A percentile compares a stretch with the other conserved stretches of the same genome.
Evolutionary conservation across 2,113 vertebrate genomes (phyloP).

Genomic region (Natator depressus): DNA sequence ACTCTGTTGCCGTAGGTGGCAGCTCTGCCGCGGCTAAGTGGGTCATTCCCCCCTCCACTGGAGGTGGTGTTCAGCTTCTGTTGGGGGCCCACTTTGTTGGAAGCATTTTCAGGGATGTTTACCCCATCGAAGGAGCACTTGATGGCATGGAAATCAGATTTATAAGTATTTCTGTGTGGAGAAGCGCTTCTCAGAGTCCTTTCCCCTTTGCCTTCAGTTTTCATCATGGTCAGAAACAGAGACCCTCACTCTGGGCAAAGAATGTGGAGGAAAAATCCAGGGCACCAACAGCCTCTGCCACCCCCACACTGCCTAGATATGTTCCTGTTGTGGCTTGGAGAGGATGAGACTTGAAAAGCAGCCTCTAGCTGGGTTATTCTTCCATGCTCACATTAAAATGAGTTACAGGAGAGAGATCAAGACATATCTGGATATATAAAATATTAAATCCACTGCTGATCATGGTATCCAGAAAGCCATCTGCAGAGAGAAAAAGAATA

Average conservation of each 20-base stretch:
- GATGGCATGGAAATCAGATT: slow-evolving; percentile 92
- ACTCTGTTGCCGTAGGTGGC: slow-evolving; percentile 88
- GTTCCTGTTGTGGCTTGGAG: neutral
- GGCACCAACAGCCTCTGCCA: slow-evolving; percentile 37
- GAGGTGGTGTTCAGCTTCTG: slow-evolving; percentile 79
- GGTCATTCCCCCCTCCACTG: slow-evolving; percentile 84
- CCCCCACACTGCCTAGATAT: neutral
- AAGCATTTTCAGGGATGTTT: slow-evolving; percentile 76
- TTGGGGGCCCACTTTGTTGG: slow-evolving; percentile 67
- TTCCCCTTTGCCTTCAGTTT: slow-evolving; percentile 90
- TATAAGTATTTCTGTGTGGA: slow-evolving; percentile 93
- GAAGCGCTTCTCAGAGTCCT: slow-evolving; percentile 91
- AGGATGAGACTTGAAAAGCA: neutral
- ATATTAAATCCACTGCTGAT: neutral
- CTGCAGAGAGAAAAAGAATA: slow-evolving; percentile 48
- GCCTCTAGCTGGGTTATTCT: slow-evolving; percentile 12
- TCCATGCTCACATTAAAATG: neutral
- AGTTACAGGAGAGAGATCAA: slow-evolving; percentile 52
- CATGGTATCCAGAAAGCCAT: slow-evolving; percentile 56
- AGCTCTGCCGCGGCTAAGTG: slow-evolving; percentile 86
- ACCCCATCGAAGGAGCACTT: slow-evolving; percentile 91
- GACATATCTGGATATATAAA: slow-evolving; percentile 13
- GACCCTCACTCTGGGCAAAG: neutral
- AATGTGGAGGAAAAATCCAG: neutral
- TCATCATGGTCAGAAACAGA: slow-evolving; percentile 84